Conservation (phyloP, 2,113 vertebrate genomes). For the Caranx melampygus region DNA sequence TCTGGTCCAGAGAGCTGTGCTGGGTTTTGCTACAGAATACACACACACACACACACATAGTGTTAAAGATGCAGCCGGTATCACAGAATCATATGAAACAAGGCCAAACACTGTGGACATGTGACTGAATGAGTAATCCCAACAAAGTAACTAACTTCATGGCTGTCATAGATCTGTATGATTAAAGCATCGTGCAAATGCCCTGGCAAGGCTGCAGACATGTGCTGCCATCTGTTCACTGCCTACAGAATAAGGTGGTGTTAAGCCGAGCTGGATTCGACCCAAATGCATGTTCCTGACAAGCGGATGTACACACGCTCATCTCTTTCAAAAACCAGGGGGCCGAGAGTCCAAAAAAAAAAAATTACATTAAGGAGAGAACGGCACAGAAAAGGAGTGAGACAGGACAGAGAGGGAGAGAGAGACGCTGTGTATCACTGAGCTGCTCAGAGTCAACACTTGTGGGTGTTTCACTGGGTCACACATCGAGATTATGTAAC, state of each 20-base stretch:
- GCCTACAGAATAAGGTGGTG: slow-evolving; percentile 58
- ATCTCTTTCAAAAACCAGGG: slow-evolving; percentile 40
- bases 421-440: slow-evolving; percentile 35
- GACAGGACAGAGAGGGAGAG: slow-evolving; percentile 30
- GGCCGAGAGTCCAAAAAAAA: slow-evolving; percentile 34
- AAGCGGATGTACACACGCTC: slow-evolving; percentile 39
- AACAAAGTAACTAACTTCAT: slow-evolving; percentile 51
- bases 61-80: slow-evolving; percentile 10
- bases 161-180: slow-evolving; percentile 59
- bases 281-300: slow-evolving; percentile 73
- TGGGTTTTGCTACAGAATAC: slow-evolving; percentile 89
- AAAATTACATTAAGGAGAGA: slow-evolving; percentile 26
- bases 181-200: slow-evolving; percentile 65
- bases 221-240: slow-evolving; percentile 64
- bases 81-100: not conserved
- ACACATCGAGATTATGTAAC: slow-evolving; percentile 51
- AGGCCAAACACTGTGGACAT: slow-evolving; percentile 9
- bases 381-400: slow-evolving; percentile 22
- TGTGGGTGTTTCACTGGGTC: slow-evolving; percentile 60
- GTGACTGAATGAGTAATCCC: slow-evolving; percentile 24
- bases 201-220: slow-evolving; percentile 47
- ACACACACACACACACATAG: slow-evolving; percentile 13
- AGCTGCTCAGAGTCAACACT: slow-evolving; percentile 40
- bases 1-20: slow-evolving; percentile 97
- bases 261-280: slow-evolving; percentile 57